Percentiles rank a stretch among this genome's conserved stretches.
Conservation (phyloP, 2,113 vertebrate species). For the Ophthalmolycus amberensis region DNA sequence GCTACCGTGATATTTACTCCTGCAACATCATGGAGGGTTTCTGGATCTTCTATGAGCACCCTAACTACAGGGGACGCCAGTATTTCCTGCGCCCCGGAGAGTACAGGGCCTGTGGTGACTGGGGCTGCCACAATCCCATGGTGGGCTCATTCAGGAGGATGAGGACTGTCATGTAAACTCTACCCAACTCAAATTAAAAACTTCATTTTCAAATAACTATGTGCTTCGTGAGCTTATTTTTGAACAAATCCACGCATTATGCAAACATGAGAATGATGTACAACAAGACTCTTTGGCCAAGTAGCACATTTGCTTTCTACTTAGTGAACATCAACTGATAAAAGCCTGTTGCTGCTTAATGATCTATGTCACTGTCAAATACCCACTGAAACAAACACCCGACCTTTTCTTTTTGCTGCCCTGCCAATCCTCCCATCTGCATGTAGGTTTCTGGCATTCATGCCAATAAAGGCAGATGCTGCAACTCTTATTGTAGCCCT, state of each 20-base stretch:
- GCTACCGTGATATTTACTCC: slow-evolving; percentile 79
- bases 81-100: slow-evolving; percentile 82
- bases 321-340: background rate
- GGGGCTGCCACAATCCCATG: slow-evolving; percentile 81
- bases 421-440: background rate
- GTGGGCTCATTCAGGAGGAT: slow-evolving; percentile 84
- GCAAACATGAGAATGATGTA: background rate
- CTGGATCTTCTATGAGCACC: slow-evolving; percentile 85
- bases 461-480: slow-evolving; percentile 72
- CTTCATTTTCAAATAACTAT: slow-evolving; percentile 40
- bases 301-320: background rate
- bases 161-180: slow-evolving; percentile 73
- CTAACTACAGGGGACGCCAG: slow-evolving; percentile 83
- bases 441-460: slow-evolving; percentile 38
- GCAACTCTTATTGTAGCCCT: slow-evolving; percentile 74
- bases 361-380: background rate
- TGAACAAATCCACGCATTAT: background rate
- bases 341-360: slow-evolving; percentile 2
- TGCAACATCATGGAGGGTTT: slow-evolving; percentile 80
- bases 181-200: slow-evolving; percentile 53
- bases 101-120: slow-evolving; percentile 81
- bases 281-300: background rate
- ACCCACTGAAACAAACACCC: slow-evolving; percentile 11
- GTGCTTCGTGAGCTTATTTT: slow-evolving; percentile 42
- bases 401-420: background rate